Evolutionary conservation across 2,888 invertebrate genomes (phyloP).

Genomic region (Abrostola triplasia): DNA sequence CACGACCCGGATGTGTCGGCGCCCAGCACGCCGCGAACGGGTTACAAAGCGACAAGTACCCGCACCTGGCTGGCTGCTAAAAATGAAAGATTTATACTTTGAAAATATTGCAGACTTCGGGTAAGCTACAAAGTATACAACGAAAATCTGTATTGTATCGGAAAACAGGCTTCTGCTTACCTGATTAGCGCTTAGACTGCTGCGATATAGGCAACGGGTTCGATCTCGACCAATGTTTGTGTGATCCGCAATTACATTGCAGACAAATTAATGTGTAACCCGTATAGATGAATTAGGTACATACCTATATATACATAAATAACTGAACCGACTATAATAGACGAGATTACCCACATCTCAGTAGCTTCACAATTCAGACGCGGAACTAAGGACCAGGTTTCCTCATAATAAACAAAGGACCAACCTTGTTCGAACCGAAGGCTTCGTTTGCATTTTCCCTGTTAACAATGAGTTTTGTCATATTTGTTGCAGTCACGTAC

Average conservation of each 20-base stretch:
- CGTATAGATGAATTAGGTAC: constrained; percentile 13
- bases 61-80: constrained; percentile 21
- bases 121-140: not conserved
- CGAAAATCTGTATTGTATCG: not conserved
- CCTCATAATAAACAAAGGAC: constrained; percentile 38
- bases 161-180: not conserved
- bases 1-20: constrained; percentile 50
- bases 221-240: too few relatives aligned
- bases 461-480: constrained; percentile 16
- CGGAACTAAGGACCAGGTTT: constrained; percentile 35
- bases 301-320: constrained; percentile 13
- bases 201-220: too few relatives aligned
- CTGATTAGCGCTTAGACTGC: too few relatives aligned
- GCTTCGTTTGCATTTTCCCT: constrained; percentile 32
- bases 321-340: constrained; percentile 14
- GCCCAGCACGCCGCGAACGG: constrained; percentile 29
- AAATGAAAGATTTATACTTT: not conserved
- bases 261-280: not conserved
- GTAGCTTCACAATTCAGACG: constrained; percentile 11
- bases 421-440: constrained; percentile 34
- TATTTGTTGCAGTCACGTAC: constrained; percentile 33
- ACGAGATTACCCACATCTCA: constrained; percentile 24
- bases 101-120: not conserved
- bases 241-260: too few relatives aligned
- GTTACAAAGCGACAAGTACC: constrained; percentile 32